These are phyloP conservation scores for Orchestes rusci DNA, from an alignment of 2,888 invertebrate genomes.

Conservation along the genomic window DNA sequence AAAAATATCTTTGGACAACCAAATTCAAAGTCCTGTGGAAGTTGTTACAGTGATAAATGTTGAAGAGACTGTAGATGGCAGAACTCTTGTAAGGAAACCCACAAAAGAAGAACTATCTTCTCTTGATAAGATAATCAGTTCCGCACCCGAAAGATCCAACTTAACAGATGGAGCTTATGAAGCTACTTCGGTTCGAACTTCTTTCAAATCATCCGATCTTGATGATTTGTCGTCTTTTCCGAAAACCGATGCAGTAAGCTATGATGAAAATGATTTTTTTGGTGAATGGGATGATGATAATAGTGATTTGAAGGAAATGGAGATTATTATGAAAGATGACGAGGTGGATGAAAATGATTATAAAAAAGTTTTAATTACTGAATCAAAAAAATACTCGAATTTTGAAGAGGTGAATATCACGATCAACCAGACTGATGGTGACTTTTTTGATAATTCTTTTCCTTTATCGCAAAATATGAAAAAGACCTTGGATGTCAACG, in stretches of 20 bases:
- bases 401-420: slow-evolving; percentile 17
- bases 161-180: no score
- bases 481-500: no score
- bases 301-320: slow-evolving; percentile 12
- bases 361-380: slow-evolving; percentile 6
- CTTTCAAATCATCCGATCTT: no score
- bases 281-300: slow-evolving; percentile 7
- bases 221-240: no score
- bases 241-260: no score
- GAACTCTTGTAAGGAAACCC: slow-evolving; percentile 16
- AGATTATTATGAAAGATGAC: slow-evolving; percentile 7
- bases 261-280: no score
- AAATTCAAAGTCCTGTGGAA: not conserved
- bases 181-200: no score
- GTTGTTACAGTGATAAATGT: slow-evolving; percentile 20
- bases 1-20: not conserved
- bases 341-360: no score
- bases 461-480: no score
- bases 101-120: slow-evolving; percentile 19
- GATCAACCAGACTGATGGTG: slow-evolving; percentile 20
- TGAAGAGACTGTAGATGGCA: slow-evolving; percentile 16
- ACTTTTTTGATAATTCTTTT: slow-evolving; percentile 15
- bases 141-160: no score
- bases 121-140: no score
- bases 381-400: slow-evolving; percentile 15